Conservation (phyloP, 2,797 vertebrate species). For the Gallinago solitaria region DNA sequence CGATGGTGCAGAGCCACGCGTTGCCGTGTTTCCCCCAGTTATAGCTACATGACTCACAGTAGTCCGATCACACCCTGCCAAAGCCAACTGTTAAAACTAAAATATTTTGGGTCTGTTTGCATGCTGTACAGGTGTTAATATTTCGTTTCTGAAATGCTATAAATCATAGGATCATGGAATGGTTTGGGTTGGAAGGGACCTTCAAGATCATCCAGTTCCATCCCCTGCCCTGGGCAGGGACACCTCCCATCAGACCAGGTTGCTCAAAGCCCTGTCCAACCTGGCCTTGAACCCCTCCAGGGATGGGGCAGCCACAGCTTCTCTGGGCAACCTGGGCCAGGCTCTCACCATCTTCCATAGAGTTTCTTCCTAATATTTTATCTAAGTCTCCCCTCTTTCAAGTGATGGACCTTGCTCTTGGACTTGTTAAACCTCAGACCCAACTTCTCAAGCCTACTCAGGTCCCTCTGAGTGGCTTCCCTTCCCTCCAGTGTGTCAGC, state of each 20-base stretch:
- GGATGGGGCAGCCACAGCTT: background rate
- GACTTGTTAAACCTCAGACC: no score
- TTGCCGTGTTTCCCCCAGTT: background rate
- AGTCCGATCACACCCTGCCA: fast-evolving
- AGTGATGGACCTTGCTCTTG: no score
- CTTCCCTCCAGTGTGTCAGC: no score
- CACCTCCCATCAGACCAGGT: background rate
- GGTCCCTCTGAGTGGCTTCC: no score
- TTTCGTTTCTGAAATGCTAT: background rate
- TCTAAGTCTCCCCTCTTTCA: background rate
- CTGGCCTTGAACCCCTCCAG: background rate
- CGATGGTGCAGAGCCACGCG: no score
- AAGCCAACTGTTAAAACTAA: background rate
- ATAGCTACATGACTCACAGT: background rate
- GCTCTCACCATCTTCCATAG: background rate
- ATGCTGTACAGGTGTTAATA: fast-evolving
- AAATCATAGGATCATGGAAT: background rate
- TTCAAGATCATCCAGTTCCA: background rate
- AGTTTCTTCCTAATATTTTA: background rate
- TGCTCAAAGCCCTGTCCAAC: background rate
- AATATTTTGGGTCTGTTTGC: background rate
- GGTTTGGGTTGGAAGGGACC: background rate
- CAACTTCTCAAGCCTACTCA: no score
- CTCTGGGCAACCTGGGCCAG: background rate
- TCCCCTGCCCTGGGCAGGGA: background rate